Evolutionary conservation across 2,888 invertebrate genomes (phyloP).

Genomic region (Dynastes tityus): DNA sequence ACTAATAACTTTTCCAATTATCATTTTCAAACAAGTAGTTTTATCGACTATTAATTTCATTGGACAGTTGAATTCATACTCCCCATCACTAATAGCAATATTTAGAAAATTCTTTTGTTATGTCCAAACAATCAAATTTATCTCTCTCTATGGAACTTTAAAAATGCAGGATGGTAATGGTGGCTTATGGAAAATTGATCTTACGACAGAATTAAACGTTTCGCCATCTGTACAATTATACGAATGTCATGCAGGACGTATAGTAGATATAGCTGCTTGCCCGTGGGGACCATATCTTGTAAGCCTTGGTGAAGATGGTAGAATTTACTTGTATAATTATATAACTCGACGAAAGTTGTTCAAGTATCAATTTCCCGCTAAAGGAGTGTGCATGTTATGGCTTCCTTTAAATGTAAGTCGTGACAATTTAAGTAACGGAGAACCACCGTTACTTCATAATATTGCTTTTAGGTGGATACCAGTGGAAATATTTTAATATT

Average conservation of each 20-base stretch:
- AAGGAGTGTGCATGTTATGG: constrained; percentile 79
- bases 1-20: too few species aligned
- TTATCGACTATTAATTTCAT: too few species aligned
- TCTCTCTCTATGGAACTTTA: too few species aligned
- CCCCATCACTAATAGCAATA: too few species aligned
- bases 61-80: too few species aligned
- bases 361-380: constrained; percentile 75
- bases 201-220: constrained; percentile 72
- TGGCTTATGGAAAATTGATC: constrained; percentile 83
- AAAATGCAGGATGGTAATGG: constrained; percentile 84
- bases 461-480: constrained; percentile 73
- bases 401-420: constrained; percentile 76
- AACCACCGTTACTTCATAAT: neutral
- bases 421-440: neutral
- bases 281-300: constrained; percentile 81
- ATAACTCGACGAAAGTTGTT: constrained; percentile 74
- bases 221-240: constrained; percentile 72
- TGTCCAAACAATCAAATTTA: too few species aligned
- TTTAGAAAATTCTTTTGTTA: too few species aligned
- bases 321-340: constrained; percentile 83
- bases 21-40: too few species aligned
- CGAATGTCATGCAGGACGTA: constrained; percentile 83
- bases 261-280: constrained; percentile 80
- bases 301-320: constrained; percentile 83
- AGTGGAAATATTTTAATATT: constrained; percentile 79